Evolutionary conservation across 2,888 invertebrate genomes (phyloP).

Genomic region (Herminia tarsipennalis): DNA sequence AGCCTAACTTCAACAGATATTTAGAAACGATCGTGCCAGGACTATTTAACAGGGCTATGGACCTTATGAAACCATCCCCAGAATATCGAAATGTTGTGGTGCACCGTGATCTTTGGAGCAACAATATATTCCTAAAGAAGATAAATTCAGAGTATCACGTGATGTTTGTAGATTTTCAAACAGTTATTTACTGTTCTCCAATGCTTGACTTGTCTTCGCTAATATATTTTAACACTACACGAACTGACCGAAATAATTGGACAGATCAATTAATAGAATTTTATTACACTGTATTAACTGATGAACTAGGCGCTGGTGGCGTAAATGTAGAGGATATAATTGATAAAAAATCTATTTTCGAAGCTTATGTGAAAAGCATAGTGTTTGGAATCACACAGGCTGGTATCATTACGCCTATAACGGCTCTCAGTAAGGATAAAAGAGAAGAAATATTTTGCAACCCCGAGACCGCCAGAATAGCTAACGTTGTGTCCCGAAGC

Average conservation of each 20-base stretch:
- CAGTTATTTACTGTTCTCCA: conserved; percentile 88
- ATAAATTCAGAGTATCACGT: conserved; percentile 68
- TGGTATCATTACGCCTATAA: conserved; percentile 66
- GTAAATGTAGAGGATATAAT: conserved; percentile 54
- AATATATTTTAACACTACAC: conserved; percentile 83
- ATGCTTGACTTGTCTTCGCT: conserved; percentile 86
- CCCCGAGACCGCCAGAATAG: conserved; percentile 48
- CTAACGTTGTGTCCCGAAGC: conserved; percentile 63
- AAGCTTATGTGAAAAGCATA: conserved; percentile 63
- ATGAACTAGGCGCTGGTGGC: conserved; percentile 65
- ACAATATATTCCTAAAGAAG: conserved; percentile 85
- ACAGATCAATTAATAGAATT: conserved; percentile 74
- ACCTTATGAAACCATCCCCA: conserved; percentile 68
- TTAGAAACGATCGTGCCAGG: conserved; percentile 52
- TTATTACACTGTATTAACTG: conserved; percentile 81
- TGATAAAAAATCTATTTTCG: conserved; percentile 44
- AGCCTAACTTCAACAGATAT: conserved; percentile 48
- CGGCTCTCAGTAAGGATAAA: conserved; percentile 54
- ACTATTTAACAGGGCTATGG: conserved; percentile 55
- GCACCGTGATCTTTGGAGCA: conserved; percentile 87
- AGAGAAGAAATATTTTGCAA: conserved; percentile 59
- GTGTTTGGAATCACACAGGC: conserved; percentile 72
- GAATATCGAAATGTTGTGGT: conserved; percentile 80
- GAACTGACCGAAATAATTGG: conserved; percentile 70
- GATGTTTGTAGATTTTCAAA: conserved; percentile 89